Evolutionary conservation across 2,113 vertebrate species (phyloP).

Genomic region (Eupsittula cactorum): DNA sequence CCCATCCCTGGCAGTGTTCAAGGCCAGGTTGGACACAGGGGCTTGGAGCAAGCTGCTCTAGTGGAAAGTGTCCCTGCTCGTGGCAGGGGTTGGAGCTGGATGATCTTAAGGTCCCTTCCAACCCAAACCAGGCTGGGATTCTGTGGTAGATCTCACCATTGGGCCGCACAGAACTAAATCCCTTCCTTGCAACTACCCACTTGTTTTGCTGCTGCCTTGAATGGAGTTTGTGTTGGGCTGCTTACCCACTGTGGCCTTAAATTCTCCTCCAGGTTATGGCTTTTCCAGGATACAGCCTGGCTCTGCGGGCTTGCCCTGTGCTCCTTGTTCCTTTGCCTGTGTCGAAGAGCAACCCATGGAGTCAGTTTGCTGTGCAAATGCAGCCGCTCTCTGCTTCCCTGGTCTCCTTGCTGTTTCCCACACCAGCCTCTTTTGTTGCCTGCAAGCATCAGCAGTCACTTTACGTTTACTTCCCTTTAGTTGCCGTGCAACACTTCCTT

Average conservation of each 20-base stretch:
- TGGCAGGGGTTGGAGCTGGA: not conserved
- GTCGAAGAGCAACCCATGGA: not conserved
- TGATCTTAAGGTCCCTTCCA: not conserved
- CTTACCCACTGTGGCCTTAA: not conserved
- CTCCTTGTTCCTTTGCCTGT: not conserved
- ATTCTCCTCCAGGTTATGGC: not conserved
- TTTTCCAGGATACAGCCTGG: not conserved
- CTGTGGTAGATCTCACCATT: not conserved
- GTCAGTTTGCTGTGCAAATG: not conserved
- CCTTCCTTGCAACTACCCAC: not conserved
- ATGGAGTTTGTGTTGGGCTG: not conserved
- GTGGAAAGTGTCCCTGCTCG: not conserved
- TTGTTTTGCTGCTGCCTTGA: not conserved
- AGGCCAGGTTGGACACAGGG: too few species aligned
- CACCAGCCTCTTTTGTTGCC: rapidly evolving
- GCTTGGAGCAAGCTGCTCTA: too few species aligned
- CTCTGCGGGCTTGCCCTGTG: not conserved
- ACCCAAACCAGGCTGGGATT: not conserved
- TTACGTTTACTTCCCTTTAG: not conserved
- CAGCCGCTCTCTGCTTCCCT: not conserved
- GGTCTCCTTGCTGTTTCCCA: not conserved
- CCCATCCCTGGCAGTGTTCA: too few species aligned
- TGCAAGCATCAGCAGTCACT: not conserved
- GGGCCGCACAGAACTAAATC: not conserved
- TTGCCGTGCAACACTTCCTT: not conserved